These are phyloP conservation scores for Lasioglossum villosulum DNA, from an alignment of 2,888 invertebrate species.

Conservation along the genomic window DNA sequence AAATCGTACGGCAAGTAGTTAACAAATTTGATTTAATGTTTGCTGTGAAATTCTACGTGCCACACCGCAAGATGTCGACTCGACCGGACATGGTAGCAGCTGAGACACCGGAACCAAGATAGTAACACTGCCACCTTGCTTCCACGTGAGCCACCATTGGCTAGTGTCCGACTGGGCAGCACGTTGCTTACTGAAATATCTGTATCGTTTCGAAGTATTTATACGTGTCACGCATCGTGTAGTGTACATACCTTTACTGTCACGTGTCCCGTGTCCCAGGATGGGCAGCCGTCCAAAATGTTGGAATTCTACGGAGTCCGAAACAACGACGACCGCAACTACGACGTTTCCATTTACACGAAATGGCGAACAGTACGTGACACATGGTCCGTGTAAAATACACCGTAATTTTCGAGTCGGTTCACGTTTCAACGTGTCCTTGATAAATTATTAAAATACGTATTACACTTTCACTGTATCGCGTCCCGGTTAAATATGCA, in stretches of 20 bases:
- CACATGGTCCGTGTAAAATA: conserved; percentile 7
- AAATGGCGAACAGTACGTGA: conserved; percentile 10
- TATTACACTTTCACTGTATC: not conserved
- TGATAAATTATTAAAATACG: conserved; percentile 14
- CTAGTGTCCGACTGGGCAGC: not conserved
- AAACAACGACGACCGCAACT: conserved; percentile 37
- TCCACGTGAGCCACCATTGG: not conserved
- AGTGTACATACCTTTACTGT: conserved; percentile 38
- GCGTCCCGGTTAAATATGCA: not conserved
- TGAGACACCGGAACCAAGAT: conserved; percentile 76
- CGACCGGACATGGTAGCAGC: conserved; percentile 73
- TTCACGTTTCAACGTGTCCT: not conserved
- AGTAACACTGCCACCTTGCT: conserved; percentile 40
- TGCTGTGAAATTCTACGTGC: conserved; percentile 43
- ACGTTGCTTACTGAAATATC: conserved; percentile 31
- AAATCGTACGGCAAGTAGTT: not conserved
- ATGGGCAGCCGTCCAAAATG: conserved; percentile 40
- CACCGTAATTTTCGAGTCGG: conserved; percentile 11
- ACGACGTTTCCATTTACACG: conserved; percentile 40
- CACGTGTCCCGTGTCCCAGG: conserved; percentile 11
- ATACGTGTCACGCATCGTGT: conserved; percentile 39
- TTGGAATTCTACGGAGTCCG: conserved; percentile 25
- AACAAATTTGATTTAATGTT: conserved; percentile 14
- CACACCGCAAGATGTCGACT: not conserved
- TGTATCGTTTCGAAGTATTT: conserved; percentile 35